A percentile compares a stretch with the other conserved stretches of the same genome.
Conservation (phyloP, 2,888 invertebrate species). For the Noctua janthina region DNA sequence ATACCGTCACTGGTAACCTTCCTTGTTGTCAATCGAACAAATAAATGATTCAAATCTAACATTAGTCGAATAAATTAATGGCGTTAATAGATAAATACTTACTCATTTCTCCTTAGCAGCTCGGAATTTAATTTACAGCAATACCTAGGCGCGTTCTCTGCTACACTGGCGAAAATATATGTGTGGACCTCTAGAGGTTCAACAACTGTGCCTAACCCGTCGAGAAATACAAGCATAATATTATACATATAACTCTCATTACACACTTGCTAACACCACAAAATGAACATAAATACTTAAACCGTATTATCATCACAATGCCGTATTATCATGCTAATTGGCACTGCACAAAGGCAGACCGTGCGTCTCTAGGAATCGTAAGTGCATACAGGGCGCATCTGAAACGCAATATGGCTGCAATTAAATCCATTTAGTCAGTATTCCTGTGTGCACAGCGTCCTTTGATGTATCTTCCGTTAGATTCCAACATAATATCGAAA, state of each 20-base stretch:
- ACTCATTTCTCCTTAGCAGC: neutral
- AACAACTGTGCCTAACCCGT: neutral
- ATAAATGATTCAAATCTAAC: neutral
- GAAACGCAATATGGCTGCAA: slow-evolving; percentile 36
- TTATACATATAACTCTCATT: neutral
- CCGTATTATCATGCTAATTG: slow-evolving; percentile 29
- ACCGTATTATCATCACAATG: slow-evolving; percentile 9
- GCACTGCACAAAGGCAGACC: slow-evolving; percentile 18
- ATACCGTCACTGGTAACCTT: neutral
- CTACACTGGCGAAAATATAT: neutral
- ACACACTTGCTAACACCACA: slow-evolving; percentile 5
- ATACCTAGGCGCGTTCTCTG: too few relatives aligned
- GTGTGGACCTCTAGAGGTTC: neutral
- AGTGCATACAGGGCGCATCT: neutral
- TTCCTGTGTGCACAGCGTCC: slow-evolving; percentile 24
- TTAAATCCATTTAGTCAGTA: slow-evolving; percentile 46
- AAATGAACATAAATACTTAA: slow-evolving; percentile 3
- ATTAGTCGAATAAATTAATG: neutral
- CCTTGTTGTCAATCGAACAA: neutral
- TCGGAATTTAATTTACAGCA: neutral
- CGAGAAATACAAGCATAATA: neutral
- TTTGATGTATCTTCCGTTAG: slow-evolving; percentile 47
- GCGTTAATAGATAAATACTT: neutral
- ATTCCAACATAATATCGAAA: slow-evolving; percentile 12
- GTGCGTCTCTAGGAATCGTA: slow-evolving; percentile 17